A percentile compares a stretch with the other conserved stretches of the same genome.
These are phyloP conservation scores for Leucoptera coffeella DNA, from an alignment of 2,888 invertebrate species.

Conservation along the genomic window DNA sequence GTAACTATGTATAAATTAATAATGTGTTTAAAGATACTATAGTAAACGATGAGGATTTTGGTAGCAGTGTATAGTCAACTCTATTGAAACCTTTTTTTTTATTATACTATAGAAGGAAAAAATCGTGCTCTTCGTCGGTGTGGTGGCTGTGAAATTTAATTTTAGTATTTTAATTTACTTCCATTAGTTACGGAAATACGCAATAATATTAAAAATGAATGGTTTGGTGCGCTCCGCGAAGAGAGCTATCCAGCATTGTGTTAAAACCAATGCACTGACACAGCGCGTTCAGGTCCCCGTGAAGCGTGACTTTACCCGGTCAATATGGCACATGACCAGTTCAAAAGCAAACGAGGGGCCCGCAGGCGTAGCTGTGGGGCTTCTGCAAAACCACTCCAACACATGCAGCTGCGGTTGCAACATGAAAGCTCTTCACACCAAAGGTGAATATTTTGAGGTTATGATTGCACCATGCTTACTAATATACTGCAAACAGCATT, in stretches of 20 bases:
- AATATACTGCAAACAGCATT: too few species aligned
- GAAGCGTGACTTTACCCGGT: slow-evolving; percentile 62
- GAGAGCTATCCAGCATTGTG: slow-evolving; percentile 34
- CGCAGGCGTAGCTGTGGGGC: slow-evolving; percentile 17
- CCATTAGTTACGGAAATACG: neutral
- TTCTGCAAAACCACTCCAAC: slow-evolving; percentile 52
- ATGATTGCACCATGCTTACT: slow-evolving; percentile 34
- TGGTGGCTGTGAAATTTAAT: too few species aligned
- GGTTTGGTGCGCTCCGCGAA: slow-evolving; percentile 59
- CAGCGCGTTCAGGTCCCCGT: slow-evolving; percentile 30
- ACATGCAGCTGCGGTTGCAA: slow-evolving; percentile 66
- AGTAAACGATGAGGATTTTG: too few species aligned
- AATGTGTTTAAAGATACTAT: too few species aligned
- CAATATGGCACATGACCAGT: slow-evolving; percentile 67
- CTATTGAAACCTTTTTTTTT: too few species aligned
- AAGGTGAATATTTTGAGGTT: slow-evolving; percentile 56
- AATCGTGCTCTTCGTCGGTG: too few species aligned
- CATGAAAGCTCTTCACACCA: slow-evolving; percentile 58
- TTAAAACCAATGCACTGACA: slow-evolving; percentile 27
- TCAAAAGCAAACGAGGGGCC: slow-evolving; percentile 29
- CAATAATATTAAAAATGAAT: slow-evolving; percentile 68
- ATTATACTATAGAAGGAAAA: too few species aligned
- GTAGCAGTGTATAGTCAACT: too few species aligned
- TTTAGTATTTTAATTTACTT: neutral
- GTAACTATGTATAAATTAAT: too few species aligned